These are phyloP conservation scores for Cosmopolites sordidus DNA, from an alignment of 2,888 invertebrate species.

Conservation along the genomic window DNA sequence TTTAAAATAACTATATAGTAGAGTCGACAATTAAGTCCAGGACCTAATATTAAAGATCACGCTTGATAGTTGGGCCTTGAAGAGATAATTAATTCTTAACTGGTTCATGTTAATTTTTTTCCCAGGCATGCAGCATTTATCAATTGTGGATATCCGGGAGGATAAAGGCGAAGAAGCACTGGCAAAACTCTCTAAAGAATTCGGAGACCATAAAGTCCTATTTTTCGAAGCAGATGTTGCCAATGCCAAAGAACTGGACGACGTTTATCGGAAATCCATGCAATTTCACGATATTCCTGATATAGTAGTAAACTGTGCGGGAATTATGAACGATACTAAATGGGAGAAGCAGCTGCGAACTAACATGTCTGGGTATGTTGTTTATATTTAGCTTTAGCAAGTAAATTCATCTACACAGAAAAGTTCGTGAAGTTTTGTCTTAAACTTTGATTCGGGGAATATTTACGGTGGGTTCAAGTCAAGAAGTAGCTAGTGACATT, in stretches of 20 bases:
- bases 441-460: too few species aligned
- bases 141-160: slow-evolving; percentile 55
- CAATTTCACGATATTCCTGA: slow-evolving; percentile 40
- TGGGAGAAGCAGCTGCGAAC: slow-evolving; percentile 65
- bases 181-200: slow-evolving; percentile 59
- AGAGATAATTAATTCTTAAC: too few species aligned
- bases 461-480: too few species aligned
- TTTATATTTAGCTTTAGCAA: too few species aligned
- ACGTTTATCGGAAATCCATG: slow-evolving; percentile 29
- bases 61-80: too few species aligned
- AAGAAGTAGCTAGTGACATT: too few species aligned
- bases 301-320: slow-evolving; percentile 68
- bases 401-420: too few species aligned
- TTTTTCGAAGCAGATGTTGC: slow-evolving; percentile 71
- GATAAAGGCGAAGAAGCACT: slow-evolving; percentile 61
- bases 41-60: too few species aligned
- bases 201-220: slow-evolving; percentile 64
- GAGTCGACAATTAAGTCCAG: too few species aligned
- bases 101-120: too few species aligned
- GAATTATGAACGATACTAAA: slow-evolving; percentile 70
- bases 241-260: slow-evolving; percentile 65
- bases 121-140: slow-evolving; percentile 18
- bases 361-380: slow-evolving; percentile 39
- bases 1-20: too few species aligned
- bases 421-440: too few species aligned